Evolutionary conservation across 1,140 invertebrate species (phyloP).

Genomic region (Lerema accius): DNA sequence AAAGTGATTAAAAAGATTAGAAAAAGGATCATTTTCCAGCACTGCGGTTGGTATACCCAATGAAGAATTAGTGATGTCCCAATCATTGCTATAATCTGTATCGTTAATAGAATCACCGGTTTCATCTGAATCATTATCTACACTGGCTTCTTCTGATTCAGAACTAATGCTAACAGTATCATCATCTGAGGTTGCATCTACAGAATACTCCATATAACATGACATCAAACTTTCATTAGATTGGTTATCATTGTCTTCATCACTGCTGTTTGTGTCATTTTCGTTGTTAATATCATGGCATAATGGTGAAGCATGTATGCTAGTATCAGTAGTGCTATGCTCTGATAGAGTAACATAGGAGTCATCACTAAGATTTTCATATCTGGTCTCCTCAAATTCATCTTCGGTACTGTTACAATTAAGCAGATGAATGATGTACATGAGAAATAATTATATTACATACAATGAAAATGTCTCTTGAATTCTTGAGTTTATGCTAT

Average conservation of each 20-base stretch:
- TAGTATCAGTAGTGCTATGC: conserved; percentile 58
- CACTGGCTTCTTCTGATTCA: not conserved
- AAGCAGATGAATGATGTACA: not conserved
- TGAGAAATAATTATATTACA: not conserved
- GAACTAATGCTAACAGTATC: not conserved
- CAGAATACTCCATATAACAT: not conserved
- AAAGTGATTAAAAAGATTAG: not conserved
- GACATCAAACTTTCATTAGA: not conserved
- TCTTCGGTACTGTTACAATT: not conserved
- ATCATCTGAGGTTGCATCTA: not conserved
- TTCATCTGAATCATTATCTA: conserved; percentile 9
- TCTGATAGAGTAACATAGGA: conserved; percentile 57
- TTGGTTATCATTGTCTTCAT: not conserved
- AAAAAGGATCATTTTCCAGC: not conserved
- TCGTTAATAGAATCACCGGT: conserved; percentile 2
- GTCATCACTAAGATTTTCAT: conserved; percentile 25
- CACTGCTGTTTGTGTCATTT: not conserved
- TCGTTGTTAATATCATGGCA: too few species aligned
- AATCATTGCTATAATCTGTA: conserved; percentile 41
- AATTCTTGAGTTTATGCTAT: not conserved
- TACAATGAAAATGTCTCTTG: not conserved
- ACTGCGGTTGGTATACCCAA: conserved; percentile 32
- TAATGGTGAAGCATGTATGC: conserved; percentile 30
- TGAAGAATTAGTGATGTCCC: conserved; percentile 47
- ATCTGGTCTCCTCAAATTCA: not conserved